These are phyloP conservation scores for Miniopterus natalensis DNA, from an alignment of 2,113 vertebrate species.

Conservation along the genomic window DNA sequence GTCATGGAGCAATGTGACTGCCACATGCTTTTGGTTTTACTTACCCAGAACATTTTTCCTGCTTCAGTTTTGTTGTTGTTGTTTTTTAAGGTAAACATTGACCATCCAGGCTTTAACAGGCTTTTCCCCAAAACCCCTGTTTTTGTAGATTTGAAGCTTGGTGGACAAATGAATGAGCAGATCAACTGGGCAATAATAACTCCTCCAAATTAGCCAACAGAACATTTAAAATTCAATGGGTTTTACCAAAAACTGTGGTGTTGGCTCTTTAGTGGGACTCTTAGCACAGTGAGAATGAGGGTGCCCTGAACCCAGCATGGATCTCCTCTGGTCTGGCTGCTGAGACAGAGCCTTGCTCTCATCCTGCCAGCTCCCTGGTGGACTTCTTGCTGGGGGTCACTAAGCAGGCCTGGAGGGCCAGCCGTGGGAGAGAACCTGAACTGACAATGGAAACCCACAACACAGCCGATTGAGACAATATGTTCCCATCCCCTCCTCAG, in stretches of 20 bases:
- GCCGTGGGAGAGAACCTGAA: neutral
- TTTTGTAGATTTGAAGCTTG: conserved; percentile 19
- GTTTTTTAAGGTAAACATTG: conserved; percentile 65
- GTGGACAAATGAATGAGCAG: neutral
- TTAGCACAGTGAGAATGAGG: neutral
- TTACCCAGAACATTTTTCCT: neutral
- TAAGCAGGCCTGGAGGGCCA: neutral
- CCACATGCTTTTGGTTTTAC: conserved; percentile 26
- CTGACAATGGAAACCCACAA: neutral
- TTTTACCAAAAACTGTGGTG: conserved; percentile 39
- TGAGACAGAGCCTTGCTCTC: conserved; percentile 53
- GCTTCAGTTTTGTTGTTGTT: neutral
- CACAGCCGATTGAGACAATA: neutral
- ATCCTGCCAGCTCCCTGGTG: neutral
- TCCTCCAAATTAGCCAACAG: neutral
- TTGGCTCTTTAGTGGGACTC: neutral
- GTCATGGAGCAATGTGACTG: neutral
- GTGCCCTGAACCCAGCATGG: neutral
- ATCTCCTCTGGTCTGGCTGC: neutral
- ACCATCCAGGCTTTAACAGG: neutral
- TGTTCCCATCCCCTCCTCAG: conserved; percentile 41
- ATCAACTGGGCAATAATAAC: neutral
- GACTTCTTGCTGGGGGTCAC: conserved; percentile 19
- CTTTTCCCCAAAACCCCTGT: neutral
- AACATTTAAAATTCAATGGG: conserved; percentile 20